phyloP scores from a whole-genome alignment of 2,888 invertebrate species.

The Odontomyia ornata region DNA sequence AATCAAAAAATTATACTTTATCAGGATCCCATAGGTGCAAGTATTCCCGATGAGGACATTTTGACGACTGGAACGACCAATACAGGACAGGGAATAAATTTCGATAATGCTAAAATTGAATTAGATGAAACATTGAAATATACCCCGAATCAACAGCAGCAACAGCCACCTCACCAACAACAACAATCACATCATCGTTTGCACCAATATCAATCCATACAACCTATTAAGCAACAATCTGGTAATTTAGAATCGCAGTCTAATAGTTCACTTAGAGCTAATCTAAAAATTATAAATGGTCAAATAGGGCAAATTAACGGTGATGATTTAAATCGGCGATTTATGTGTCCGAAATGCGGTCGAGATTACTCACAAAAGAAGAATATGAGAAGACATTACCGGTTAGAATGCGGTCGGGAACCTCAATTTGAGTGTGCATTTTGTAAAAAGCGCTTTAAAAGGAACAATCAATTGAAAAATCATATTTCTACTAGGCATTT shows the following conservation, averaged over 20 bases:
- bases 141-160: background rate
- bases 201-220: slow-evolving; percentile 38
- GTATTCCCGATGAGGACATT: slow-evolving; percentile 16
- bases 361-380: slow-evolving; percentile 66
- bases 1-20: slow-evolving; percentile 44
- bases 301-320: background rate
- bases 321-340: slow-evolving; percentile 27
- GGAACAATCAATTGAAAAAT: slow-evolving; percentile 53
- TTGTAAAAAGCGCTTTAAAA: slow-evolving; percentile 63
- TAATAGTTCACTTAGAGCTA: background rate
- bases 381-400: slow-evolving; percentile 61
- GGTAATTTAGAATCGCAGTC: background rate
- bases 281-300: background rate
- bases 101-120: background rate
- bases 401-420: slow-evolving; percentile 74
- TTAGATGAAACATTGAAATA: background rate
- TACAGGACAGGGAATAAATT: background rate
- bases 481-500: slow-evolving; percentile 51
- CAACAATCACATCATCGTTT: slow-evolving; percentile 3
- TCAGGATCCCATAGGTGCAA: slow-evolving; percentile 16
- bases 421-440: slow-evolving; percentile 75
- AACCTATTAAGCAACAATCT: slow-evolving; percentile 34
- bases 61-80: slow-evolving; percentile 21
- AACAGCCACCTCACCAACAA: background rate
- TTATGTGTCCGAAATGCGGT: slow-evolving; percentile 64